These are phyloP conservation scores for Pantherophis vulpinus DNA, from an alignment of 2,797 vertebrate species.

Conservation along the genomic window DNA sequence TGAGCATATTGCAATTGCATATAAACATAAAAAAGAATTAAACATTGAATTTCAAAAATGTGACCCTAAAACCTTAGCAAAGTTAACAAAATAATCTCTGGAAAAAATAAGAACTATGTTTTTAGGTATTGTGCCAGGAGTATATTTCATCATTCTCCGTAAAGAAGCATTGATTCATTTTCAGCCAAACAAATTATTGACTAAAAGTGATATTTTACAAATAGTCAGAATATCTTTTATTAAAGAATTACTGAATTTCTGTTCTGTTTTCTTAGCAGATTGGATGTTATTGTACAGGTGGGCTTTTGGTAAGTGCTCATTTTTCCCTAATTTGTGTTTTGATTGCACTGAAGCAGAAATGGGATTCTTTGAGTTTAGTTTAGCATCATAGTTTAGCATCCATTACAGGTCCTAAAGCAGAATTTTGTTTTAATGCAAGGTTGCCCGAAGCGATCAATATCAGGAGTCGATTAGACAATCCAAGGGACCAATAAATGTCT, in stretches of 20 bases:
- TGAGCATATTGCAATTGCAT: background rate
- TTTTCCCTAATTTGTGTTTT: conserved; percentile 17
- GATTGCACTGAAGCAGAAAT: background rate
- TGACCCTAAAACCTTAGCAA: background rate
- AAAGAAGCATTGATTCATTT: background rate
- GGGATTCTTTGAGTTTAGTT: conserved; percentile 6
- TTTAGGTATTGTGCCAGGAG: background rate
- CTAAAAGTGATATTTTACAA: background rate
- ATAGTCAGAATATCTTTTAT: background rate
- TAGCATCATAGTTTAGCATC: background rate
- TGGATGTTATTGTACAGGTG: conserved; percentile 56
- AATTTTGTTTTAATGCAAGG: background rate
- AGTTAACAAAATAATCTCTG: background rate
- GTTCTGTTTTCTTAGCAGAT: conserved; percentile 50
- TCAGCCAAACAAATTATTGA: background rate
- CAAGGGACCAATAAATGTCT: background rate
- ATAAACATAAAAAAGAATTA: background rate
- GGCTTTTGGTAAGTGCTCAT: conserved; percentile 52
- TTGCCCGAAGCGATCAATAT: background rate
- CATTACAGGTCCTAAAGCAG: background rate
- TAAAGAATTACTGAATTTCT: background rate
- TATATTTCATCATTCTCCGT: background rate
- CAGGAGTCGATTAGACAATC: background rate
- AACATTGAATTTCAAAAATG: background rate
- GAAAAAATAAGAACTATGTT: background rate